These are phyloP conservation scores for Zelostemma sp. DNA, from an alignment of 1,140 invertebrate species.

Conservation along the genomic window DNA sequence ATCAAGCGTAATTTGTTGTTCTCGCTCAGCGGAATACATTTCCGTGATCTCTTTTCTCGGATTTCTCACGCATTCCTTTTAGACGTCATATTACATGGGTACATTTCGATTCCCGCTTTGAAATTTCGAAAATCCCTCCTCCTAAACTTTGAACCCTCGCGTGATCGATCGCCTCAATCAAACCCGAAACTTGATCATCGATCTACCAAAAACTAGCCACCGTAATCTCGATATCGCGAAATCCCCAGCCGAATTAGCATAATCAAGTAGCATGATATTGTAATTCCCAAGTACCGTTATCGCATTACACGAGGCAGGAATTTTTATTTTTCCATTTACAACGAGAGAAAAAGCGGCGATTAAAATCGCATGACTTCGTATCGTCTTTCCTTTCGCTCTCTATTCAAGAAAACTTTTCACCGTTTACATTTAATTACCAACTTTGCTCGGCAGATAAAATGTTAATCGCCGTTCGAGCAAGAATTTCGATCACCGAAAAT, in stretches of 20 bases:
- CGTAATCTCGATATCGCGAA: no score
- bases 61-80: conserved; percentile 27
- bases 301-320: neutral
- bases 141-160: no score
- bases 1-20: conserved; percentile 66
- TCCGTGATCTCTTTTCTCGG: conserved; percentile 47
- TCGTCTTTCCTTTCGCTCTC: neutral
- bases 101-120: neutral
- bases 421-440: neutral
- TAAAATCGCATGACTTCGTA: neutral
- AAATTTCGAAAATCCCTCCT: neutral
- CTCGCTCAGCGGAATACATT: conserved; percentile 64
- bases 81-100: neutral
- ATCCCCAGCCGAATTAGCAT: no score
- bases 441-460: neutral
- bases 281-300: no score
- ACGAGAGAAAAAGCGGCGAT: neutral
- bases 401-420: neutral
- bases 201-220: no score
- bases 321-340: neutral
- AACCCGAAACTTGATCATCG: no score
- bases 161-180: no score
- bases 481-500: neutral
- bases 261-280: no score
- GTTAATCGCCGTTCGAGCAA: conserved; percentile 1